Evolutionary conservation across 1,140 invertebrate species (phyloP).

Genomic region (Trachymyrmex cornetzi): DNA sequence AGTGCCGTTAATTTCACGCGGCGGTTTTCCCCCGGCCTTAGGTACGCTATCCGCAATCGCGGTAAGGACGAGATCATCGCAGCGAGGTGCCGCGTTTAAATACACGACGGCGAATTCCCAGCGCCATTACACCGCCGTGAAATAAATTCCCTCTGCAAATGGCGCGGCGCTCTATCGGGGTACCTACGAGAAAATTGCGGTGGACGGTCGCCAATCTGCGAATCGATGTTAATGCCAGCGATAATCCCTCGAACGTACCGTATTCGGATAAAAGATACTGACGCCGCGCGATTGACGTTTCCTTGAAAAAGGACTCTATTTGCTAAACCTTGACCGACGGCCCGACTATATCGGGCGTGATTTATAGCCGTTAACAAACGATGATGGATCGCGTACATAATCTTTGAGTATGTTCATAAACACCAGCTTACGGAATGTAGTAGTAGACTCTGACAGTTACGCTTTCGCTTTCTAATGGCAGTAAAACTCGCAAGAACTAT

Average conservation of each 20-base stretch:
- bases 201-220: constrained; percentile 28
- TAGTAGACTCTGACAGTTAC: constrained; percentile 35
- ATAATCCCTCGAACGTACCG: constrained; percentile 35
- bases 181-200: constrained; percentile 13
- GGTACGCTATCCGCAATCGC: constrained; percentile 58
- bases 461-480: constrained; percentile 58
- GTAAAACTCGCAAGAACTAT: constrained; percentile 58
- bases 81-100: constrained; percentile 49
- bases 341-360: constrained; percentile 49
- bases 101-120: constrained; percentile 34
- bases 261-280: neutral
- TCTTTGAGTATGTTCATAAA: constrained; percentile 55
- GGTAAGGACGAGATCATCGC: constrained; percentile 70
- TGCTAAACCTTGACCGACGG: constrained; percentile 61
- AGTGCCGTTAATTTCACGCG: constrained; percentile 78
- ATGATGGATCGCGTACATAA: constrained; percentile 59
- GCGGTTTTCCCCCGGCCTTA: constrained; percentile 47
- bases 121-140: constrained; percentile 41
- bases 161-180: neutral
- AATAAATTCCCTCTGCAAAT: constrained; percentile 53
- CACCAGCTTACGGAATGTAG: constrained; percentile 34
- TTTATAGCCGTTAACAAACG: constrained; percentile 58
- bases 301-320: constrained; percentile 22
- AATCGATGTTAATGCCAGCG: constrained; percentile 45
- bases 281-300: neutral